Conservation (phyloP, 2,888 invertebrate species). For the Eristalinus aeneus region DNA sequence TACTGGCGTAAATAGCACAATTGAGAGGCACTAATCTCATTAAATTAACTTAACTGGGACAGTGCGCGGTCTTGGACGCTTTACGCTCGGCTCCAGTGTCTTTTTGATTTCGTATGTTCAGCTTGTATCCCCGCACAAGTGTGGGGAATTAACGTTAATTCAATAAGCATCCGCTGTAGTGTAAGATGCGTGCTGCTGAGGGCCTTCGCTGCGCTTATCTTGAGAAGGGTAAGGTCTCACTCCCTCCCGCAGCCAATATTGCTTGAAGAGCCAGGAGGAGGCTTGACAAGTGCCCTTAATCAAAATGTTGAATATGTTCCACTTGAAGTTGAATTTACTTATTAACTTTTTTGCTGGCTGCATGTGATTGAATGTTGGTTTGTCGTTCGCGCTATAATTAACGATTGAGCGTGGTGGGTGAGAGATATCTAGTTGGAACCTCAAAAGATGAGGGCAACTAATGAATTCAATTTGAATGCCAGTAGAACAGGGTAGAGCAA, state of each 20-base stretch:
- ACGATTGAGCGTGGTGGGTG: constrained; percentile 1
- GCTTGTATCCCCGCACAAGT: constrained; percentile 15
- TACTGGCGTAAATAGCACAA: constrained; percentile 66
- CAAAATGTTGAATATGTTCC: constrained; percentile 71
- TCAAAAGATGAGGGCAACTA: constrained; percentile 60
- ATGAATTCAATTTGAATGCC: constrained; percentile 41
- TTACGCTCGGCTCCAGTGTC: constrained; percentile 55
- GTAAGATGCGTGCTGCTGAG: constrained; percentile 49
- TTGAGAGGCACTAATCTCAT: constrained; percentile 71
- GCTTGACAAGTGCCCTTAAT: constrained; percentile 70
- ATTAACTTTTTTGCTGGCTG: constrained; percentile 57
- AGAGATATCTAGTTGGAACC: not conserved
- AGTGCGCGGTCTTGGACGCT: constrained; percentile 63
- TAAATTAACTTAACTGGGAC: constrained; percentile 71
- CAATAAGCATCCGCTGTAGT: constrained; percentile 38
- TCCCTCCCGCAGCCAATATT: not conserved
- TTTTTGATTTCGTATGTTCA: constrained; percentile 36
- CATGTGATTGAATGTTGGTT: constrained; percentile 37
- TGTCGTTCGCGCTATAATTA: constrained; percentile 50
- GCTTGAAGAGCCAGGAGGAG: not conserved
- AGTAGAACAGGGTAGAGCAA: constrained; percentile 12
- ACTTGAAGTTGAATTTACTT: constrained; percentile 63
- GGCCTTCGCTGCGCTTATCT: constrained; percentile 1
- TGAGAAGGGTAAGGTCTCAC: constrained; percentile 32
- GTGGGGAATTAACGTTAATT: constrained; percentile 68